Evolutionary conservation across 2,888 invertebrate species (phyloP).

Genomic region (Chironomus riparius): DNA sequence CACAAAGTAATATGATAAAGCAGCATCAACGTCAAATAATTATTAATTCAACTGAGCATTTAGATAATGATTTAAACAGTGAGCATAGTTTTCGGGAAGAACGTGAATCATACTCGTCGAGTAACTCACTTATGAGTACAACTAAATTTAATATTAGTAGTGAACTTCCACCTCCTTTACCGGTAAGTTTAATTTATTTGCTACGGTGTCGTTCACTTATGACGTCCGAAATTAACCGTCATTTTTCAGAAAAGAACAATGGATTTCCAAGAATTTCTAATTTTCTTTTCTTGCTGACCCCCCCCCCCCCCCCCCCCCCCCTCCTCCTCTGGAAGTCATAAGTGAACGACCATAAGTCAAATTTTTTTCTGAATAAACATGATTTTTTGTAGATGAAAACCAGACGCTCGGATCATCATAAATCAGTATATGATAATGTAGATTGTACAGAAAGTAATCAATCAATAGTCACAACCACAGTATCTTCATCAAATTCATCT

Average conservation of each 20-base stretch:
- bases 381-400: neutral
- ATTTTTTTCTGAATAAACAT: too few relatives aligned
- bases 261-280: too few relatives aligned
- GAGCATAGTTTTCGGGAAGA: too few relatives aligned
- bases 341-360: too few relatives aligned
- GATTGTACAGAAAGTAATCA: conserved; percentile 44
- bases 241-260: too few relatives aligned
- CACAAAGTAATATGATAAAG: conserved; percentile 31
- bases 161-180: conserved; percentile 50
- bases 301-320: too few relatives aligned
- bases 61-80: neutral
- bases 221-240: too few relatives aligned
- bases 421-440: conserved; percentile 65
- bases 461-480: conserved; percentile 30
- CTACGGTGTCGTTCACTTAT: too few relatives aligned
- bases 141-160: neutral
- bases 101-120: too few relatives aligned
- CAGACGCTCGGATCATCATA: conserved; percentile 48
- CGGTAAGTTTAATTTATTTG: conserved; percentile 38
- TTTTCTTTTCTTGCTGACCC: too few relatives aligned
- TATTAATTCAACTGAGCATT: neutral
- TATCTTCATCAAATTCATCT: conserved; percentile 10
- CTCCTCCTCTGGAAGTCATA: too few relatives aligned
- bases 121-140: too few relatives aligned
- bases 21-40: neutral